phyloP scores from a whole-genome alignment of 2,888 invertebrate genomes.

The Cynaeus angustus region DNA sequence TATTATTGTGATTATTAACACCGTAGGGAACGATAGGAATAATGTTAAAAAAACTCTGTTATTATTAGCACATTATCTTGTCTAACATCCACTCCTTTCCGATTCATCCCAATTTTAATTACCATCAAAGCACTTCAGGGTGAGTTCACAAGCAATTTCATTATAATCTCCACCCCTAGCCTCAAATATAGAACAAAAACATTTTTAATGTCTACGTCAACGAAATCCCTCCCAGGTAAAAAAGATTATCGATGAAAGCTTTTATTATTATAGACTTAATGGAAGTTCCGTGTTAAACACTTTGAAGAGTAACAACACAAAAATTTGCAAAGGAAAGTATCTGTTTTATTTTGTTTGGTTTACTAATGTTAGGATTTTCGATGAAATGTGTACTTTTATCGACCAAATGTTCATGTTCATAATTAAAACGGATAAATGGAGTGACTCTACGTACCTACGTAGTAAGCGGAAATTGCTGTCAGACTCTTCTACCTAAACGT shows the following conservation, averaged over 20 bases:
- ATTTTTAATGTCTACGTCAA: slow-evolving; percentile 28
- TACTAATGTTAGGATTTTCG: slow-evolving; percentile 8
- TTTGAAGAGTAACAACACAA: slow-evolving; percentile 15
- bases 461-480: slow-evolving; percentile 26
- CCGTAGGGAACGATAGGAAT: not conserved
- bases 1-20: not conserved
- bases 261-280: slow-evolving; percentile 41
- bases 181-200: slow-evolving; percentile 2
- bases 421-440: slow-evolving; percentile 39
- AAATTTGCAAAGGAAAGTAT: slow-evolving; percentile 18
- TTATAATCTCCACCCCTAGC: slow-evolving; percentile 9
- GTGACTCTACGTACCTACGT: no score
- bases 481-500: not conserved
- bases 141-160: slow-evolving; percentile 14
- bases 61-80: not conserved
- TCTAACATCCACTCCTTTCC: not conserved
- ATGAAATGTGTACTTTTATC: slow-evolving; percentile 19
- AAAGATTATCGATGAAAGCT: slow-evolving; percentile 41
- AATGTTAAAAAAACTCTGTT: not conserved
- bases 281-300: slow-evolving; percentile 36
- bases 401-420: slow-evolving; percentile 25
- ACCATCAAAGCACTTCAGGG: slow-evolving; percentile 9
- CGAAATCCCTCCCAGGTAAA: slow-evolving; percentile 31
- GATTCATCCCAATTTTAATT: slow-evolving; percentile 1
- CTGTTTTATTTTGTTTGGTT: slow-evolving; percentile 25